phyloP scores from a whole-genome alignment of 2,888 invertebrate species.

The Epinotia brunnichana region DNA sequence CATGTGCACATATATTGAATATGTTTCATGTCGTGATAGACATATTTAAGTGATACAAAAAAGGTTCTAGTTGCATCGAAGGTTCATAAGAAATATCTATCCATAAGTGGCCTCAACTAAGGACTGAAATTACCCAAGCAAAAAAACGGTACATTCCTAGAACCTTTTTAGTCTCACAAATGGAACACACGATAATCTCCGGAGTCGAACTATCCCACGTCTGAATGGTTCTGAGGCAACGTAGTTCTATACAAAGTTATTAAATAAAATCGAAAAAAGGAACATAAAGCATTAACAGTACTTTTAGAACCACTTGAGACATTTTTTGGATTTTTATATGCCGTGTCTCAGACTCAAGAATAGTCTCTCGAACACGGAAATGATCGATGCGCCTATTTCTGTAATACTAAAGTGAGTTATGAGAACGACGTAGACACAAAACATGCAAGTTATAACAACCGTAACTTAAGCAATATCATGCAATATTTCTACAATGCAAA shows the following conservation, averaged over 20 bases:
- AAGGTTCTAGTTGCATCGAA: neutral
- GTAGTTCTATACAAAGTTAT: neutral
- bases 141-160: neutral
- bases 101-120: neutral
- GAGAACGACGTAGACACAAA: slow-evolving; percentile 57
- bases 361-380: neutral
- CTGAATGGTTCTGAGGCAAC: too few relatives aligned
- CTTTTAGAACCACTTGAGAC: neutral
- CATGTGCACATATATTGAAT: neutral
- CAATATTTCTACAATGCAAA: slow-evolving; percentile 63
- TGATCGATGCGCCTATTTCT: neutral
- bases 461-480: slow-evolving; percentile 60
- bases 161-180: slow-evolving; percentile 1
- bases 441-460: slow-evolving; percentile 67
- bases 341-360: neutral
- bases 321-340: neutral
- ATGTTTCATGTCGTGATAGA: neutral
- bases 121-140: too few relatives aligned
- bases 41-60: neutral
- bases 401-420: neutral
- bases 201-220: neutral
- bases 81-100: too few relatives aligned
- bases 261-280: neutral
- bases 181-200: slow-evolving; percentile 3
- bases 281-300: neutral